Base-by-base conservation (phyloP, 35 echinoderm and acorn worm genomes). In the Acanthaster planci region DNA sequence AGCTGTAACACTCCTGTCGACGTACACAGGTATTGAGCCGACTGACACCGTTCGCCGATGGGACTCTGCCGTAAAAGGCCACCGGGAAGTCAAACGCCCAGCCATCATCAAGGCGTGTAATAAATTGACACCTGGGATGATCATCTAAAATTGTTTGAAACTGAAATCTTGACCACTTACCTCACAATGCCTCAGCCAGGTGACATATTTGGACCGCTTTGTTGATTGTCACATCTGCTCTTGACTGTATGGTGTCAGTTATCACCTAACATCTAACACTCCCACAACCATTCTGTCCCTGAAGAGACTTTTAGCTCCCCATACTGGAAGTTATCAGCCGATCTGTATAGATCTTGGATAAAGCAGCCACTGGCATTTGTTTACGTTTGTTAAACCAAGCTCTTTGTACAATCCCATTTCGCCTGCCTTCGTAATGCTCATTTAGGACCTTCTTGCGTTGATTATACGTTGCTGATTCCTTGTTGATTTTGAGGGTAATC, bases 331-430 rank as follows among this genome's bases (percentile, higher is more conserved):
- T 87, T 30, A 9, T 87, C 85, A 17, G 50, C 85, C 19, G 79
- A 51, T 52, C 76, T 79, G 75, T 87, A 87, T 51, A 79, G 55
- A n/a, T 78, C 85, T 56, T 78, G 34, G n/a, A n/a, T n/a, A 79
- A 87, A 9, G 27, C 53, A 87, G 53, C 85, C 10, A 87, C 37
- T 32, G 72, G 42, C 35, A 52, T 29, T 87, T 87, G 85, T 15
- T 78, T 53, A 26, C 85, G 39, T 42, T 87, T 87, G 47, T 87
- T 87, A 39, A 87, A 87, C n/a, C 77, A 50, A 27, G 85, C 85
- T 34, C 85, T 55, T n/a, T 79, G 75, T 1, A 76, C 72, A 16
- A 87, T 79, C 16, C 51, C 56, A 21, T 87, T 87, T 87, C 59
- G 15, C 2, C 85, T 38, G 22, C 77, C 42, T 47, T 47, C 42